A percentile compares a stretch with the other conserved stretches of the same genome.
Evolutionary conservation across 2,797 vertebrate species (phyloP).

Genomic region (Rhabdophis nuchalis): DNA sequence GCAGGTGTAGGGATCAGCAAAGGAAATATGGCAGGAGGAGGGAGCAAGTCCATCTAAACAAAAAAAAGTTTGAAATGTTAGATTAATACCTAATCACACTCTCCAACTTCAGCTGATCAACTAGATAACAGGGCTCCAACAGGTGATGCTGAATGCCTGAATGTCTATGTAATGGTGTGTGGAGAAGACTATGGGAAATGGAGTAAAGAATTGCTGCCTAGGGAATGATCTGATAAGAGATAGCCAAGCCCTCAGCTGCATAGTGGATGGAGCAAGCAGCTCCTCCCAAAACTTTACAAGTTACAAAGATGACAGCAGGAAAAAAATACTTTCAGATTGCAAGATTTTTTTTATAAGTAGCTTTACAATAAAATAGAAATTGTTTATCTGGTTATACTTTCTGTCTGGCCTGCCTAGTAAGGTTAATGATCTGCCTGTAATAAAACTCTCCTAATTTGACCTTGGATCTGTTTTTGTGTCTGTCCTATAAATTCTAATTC

Average conservation of each 20-base stretch:
- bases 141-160: neutral
- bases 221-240: too few relatives aligned
- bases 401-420: neutral
- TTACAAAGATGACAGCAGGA: neutral
- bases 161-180: too few relatives aligned
- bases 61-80: neutral
- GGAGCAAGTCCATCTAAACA: neutral
- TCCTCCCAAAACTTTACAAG: too few relatives aligned
- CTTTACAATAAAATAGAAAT: neutral
- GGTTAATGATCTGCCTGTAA: neutral
- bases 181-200: too few relatives aligned
- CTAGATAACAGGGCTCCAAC: neutral
- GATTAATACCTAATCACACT: neutral
- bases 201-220: too few relatives aligned
- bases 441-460: neutral
- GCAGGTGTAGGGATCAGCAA: neutral
- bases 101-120: neutral
- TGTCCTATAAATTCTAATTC: neutral
- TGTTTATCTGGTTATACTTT: neutral
- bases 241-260: too few relatives aligned
- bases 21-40: neutral
- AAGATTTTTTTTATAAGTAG: neutral
- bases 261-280: too few relatives aligned
- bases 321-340: neutral
- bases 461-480: neutral